Percentiles rank a stretch among this genome's conserved stretches.
Conservation (phyloP, 2,797 vertebrate species). For the Avahi laniger region DNA sequence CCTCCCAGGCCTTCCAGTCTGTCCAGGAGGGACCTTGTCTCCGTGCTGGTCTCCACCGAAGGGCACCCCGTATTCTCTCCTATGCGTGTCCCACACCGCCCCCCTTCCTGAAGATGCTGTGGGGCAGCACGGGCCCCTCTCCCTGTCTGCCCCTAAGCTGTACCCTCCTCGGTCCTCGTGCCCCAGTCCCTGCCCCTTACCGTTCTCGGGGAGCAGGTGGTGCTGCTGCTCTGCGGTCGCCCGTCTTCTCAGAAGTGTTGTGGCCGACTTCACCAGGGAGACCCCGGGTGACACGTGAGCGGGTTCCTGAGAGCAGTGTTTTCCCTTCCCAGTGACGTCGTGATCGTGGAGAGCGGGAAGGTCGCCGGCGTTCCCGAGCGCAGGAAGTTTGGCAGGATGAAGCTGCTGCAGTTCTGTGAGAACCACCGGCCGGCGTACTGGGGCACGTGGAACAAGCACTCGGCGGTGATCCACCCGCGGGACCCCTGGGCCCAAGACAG, state of each 20-base stretch:
- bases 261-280: background rate
- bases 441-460: conserved; percentile 96
- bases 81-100: fast-evolving
- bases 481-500: conserved; percentile 91
- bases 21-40: background rate
- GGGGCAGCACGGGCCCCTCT: background rate
- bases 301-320: fast-evolving
- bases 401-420: conserved; percentile 94
- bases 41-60: background rate
- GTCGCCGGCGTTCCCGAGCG: conserved; percentile 86
- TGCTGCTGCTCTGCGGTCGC: background rate
- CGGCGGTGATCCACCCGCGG: conserved; percentile 86
- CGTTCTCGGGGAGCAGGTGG: background rate
- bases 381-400: conserved; percentile 92
- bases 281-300: background rate
- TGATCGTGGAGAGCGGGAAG: conserved; percentile 86
- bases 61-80: background rate
- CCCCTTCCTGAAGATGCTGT: fast-evolving
- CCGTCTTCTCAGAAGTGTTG: background rate
- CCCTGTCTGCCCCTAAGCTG: background rate
- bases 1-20: background rate
- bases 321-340: conserved; percentile 84
- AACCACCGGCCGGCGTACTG: conserved; percentile 99
- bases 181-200: background rate
- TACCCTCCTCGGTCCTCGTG: background rate